These are phyloP conservation scores for Myotis myotis DNA, from an alignment of 2,797 vertebrate genomes.

Conservation along the genomic window DNA sequence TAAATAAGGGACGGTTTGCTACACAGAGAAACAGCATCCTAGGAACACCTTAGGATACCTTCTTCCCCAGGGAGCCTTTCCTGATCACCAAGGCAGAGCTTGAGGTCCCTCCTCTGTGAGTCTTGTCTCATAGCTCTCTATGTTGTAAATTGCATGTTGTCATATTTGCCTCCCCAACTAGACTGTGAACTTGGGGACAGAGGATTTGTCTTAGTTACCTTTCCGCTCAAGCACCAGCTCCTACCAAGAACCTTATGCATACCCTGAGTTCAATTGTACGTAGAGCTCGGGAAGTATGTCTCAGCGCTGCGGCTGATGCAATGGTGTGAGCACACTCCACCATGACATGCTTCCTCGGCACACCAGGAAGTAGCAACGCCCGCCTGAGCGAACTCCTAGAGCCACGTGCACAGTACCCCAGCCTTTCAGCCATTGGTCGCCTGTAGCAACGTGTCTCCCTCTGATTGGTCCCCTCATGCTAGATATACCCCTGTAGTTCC, in stretches of 20 bases:
- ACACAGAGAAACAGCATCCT: background rate
- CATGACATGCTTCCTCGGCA: too few relatives aligned
- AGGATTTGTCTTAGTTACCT: background rate
- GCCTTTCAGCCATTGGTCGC: too few relatives aligned
- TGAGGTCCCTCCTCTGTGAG: too few relatives aligned
- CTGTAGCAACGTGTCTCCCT: too few relatives aligned
- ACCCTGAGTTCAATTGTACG: background rate
- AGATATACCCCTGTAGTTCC: too few relatives aligned
- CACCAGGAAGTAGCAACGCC: too few relatives aligned
- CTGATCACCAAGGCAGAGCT: background rate
- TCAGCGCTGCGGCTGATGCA: too few relatives aligned
- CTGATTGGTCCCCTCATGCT: too few relatives aligned
- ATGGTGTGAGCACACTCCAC: too few relatives aligned
- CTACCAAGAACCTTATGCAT: background rate
- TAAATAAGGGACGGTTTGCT: background rate
- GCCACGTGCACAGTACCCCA: too few relatives aligned
- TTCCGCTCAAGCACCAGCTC: background rate
- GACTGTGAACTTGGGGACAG: background rate
- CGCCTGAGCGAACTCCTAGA: too few relatives aligned
- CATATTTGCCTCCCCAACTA: background rate
- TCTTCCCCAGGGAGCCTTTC: background rate
- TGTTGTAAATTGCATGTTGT: background rate
- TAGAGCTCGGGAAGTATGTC: too few relatives aligned
- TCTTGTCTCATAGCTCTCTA: background rate
- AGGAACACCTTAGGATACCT: background rate